Evolutionary conservation across 2,888 invertebrate species (phyloP).

Genomic region (Lysandra coridon): DNA sequence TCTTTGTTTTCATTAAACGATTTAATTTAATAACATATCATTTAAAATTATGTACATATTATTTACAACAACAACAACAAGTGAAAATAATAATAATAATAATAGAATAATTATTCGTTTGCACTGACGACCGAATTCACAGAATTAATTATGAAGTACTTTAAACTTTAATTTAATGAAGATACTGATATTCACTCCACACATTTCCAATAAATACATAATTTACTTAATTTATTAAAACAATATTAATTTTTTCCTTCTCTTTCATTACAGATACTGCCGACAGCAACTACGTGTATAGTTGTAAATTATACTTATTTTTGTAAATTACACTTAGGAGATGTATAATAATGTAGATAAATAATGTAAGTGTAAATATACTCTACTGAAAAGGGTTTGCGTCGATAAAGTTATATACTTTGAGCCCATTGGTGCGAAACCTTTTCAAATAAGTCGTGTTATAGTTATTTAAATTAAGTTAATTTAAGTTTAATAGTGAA

Average conservation of each 20-base stretch:
- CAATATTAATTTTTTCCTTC: neutral
- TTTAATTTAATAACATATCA: no score
- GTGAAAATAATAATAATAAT: no score
- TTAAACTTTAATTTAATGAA: no score
- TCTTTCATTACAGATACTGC: neutral
- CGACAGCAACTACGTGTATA: neutral
- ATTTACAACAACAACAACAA: no score
- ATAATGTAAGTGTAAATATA: constrained; percentile 37
- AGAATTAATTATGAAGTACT: no score
- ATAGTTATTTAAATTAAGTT: neutral
- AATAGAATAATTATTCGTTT: no score
- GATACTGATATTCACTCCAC: no score
- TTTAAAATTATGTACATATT: no score
- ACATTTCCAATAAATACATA: neutral
- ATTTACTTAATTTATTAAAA: neutral
- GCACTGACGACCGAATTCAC: no score
- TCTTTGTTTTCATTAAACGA: no score
- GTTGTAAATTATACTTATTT: constrained; percentile 12
- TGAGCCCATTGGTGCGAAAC: constrained; percentile 71
- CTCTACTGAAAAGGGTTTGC: constrained; percentile 57
- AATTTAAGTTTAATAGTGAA: constrained; percentile 25
- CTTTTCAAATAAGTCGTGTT: constrained; percentile 52
- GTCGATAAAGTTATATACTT: constrained; percentile 65
- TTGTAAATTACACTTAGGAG: constrained; percentile 14
- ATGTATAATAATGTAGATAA: constrained; percentile 29